Evolutionary conservation across 2,113 vertebrate genomes (phyloP).

Genomic region (Etheostoma spectabile): DNA sequence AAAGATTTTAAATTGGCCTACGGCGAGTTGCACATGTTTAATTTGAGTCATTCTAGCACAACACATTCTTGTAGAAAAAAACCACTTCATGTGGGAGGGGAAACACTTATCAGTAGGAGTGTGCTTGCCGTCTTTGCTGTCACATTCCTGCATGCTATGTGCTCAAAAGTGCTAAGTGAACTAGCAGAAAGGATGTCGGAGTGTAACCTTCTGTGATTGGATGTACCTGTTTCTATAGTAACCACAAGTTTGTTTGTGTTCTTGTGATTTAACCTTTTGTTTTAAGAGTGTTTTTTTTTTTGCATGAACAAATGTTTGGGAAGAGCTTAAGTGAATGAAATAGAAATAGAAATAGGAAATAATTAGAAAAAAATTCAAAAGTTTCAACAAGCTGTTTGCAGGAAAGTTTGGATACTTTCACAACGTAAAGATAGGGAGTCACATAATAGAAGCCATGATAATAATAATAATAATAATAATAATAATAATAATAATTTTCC

Average conservation of each 20-base stretch:
- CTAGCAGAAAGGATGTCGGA: conserved; percentile 4
- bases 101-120: conserved; percentile 33
- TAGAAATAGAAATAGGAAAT: too few relatives aligned
- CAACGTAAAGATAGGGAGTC: not conserved
- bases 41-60: conserved; percentile 27
- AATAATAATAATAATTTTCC: not conserved
- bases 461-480: too few relatives aligned
- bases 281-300: not conserved
- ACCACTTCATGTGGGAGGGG: conserved; percentile 53
- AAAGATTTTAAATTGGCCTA: conserved; percentile 43
- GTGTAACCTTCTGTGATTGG: not conserved
- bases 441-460: not conserved
- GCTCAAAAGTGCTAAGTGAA: conserved; percentile 5
- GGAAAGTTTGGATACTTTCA: not conserved
- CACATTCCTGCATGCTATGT: conserved; percentile 31
- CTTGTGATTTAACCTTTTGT: conserved; percentile 34
- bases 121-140: conserved; percentile 33
- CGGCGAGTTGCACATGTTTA: conserved; percentile 43
- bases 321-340: not conserved
- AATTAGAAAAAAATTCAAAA: too few relatives aligned
- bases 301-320: conserved; percentile 28
- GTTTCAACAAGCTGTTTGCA: conserved; percentile 33
- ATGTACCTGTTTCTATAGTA: conserved; percentile 37
- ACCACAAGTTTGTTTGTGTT: conserved; percentile 32
- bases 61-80: conserved; percentile 52